These are phyloP conservation scores for Aethina tumida DNA, from an alignment of 1,140 invertebrate genomes.

Conservation along the genomic window DNA sequence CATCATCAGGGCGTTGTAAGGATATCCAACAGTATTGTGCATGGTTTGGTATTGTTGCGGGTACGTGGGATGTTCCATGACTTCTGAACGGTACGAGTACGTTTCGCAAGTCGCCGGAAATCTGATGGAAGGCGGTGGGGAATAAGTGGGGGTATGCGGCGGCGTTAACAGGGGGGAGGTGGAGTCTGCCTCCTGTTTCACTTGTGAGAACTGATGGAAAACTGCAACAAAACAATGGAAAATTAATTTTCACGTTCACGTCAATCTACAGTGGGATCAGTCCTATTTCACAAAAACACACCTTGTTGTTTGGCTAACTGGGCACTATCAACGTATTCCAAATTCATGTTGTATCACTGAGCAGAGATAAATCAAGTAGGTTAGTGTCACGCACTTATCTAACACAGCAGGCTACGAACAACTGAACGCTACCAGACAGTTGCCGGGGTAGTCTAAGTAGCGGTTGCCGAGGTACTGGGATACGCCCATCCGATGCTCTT, in stretches of 20 bases:
- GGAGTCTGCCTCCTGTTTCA: slow-evolving; percentile 49
- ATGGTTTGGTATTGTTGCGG: slow-evolving; percentile 30
- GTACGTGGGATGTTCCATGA: slow-evolving; percentile 11
- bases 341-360: slow-evolving; percentile 2
- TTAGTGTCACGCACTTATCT: background rate
- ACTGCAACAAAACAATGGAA: slow-evolving; percentile 2
- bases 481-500: slow-evolving; percentile 2
- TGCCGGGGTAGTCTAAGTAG: slow-evolving; percentile 9
- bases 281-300: slow-evolving; percentile 3
- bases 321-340: slow-evolving; percentile 2
- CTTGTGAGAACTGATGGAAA: slow-evolving; percentile 21
- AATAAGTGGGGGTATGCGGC: slow-evolving; percentile 59
- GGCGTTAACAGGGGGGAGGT: slow-evolving; percentile 56
- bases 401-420: slow-evolving; percentile 2
- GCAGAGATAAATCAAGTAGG: background rate
- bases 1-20: slow-evolving; percentile 48
- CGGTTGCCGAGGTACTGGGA: background rate
- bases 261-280: background rate
- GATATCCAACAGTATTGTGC: too few species aligned
- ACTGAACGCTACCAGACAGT: slow-evolving; percentile 3
- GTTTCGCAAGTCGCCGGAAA: slow-evolving; percentile 34
- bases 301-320: slow-evolving; percentile 5
- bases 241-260: background rate
- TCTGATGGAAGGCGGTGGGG: slow-evolving; percentile 34
- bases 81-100: slow-evolving; percentile 32